Evolutionary conservation across 2,797 vertebrate genomes (phyloP), one percentile per base, ranked within the genome.

Genomic region (Dermochelys coriacea): DNA sequence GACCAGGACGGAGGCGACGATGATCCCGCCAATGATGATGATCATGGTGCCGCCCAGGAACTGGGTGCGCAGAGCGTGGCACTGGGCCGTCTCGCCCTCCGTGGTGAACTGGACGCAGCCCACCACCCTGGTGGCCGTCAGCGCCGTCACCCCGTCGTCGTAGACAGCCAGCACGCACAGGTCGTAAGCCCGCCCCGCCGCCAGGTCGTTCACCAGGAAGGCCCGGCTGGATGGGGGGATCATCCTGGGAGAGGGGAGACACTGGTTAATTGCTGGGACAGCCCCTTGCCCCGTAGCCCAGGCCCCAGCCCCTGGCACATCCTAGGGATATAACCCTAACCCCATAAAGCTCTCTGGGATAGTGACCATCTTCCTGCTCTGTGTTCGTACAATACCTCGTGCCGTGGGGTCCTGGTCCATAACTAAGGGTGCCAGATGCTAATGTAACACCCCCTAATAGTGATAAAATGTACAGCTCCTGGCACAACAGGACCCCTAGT

Each of bases 11-110:
- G 99, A 99, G 7, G 99, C 99, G 59, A 99, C 99, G n/a, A 99
- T 99, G 97, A 99, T 99, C 79, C 99, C 99, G 37, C 99, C 99
- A n/a, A 99, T 99, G 97, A 99, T 99, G 96, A 99, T 99, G 97
- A 99, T 99, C 98, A 99, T 99, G 61, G 99, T 99, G 50, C 99
- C 99, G 11, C 99, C 99, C 91, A 99, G 94, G 97, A 99, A 99
- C 92, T 99, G 99, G 80, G 99, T 99, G 93, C 99, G 98, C 94
- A 99, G 98, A 47, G 99, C 98, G 64, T 98, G 98, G 93, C 99
- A 99, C 93, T 99, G 99, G 50, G 98, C 98, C 18, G 98, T 95
- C 83, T 99, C 98, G 1, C 97, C 98, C 6, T 98, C 98, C 0
- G 99, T 99, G 98, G 98, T 98, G 97, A 99, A 99, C 94, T 99